Base-by-base conservation (phyloP, 1,140 invertebrate species). In the Ips nitidus region DNA sequence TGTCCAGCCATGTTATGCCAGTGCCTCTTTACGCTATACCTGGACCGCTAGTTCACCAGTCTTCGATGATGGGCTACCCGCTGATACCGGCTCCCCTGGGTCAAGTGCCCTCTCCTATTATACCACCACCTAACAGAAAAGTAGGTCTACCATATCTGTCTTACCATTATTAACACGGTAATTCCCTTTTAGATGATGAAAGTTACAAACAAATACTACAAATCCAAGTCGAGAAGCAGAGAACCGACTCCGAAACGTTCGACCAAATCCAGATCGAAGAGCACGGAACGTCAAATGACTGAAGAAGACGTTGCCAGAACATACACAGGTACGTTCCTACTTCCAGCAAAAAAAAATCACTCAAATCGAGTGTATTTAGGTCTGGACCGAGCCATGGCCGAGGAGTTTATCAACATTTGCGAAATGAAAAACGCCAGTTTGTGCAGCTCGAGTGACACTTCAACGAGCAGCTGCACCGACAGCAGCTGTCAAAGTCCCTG, bases 371-470 rank as follows among this genome's bases (percentile, higher is more conserved):
- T 68, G 22, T 22, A 0, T 70, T 8, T 37, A 70, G 68, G 87
- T 0, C 76, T 88, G 42, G 87, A 88, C 76, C 82, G 86, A 59
- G 81, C 82, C n/a, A 84, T 87, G 67, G 87, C 87, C 3, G 87
- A 88, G 75, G 85, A 87, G 77, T 88, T 88, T 79, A 88, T 88
- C 62, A 83, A 84, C 42, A 84, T 84, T 40, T 85, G 83, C 75
- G 84, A 86, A 78, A 81, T 82, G 72, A 84, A 81, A 74, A 76
- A 84, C n/a, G 82, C 82, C 74, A 80, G 77, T 63, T 56, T 76
- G 37, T 75, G 75, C 66, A 77, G 75, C 47, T 22, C 22, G 22
- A 40, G 38, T 37, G 45, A 50, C 22, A 8, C 45, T 50, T 22
- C n/a, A 6, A 47, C 42, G 38, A 74, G 70, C 66, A 75, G 72